Conservation (phyloP, 1,140 invertebrate genomes). For the Drosophila willistoni region DNA sequence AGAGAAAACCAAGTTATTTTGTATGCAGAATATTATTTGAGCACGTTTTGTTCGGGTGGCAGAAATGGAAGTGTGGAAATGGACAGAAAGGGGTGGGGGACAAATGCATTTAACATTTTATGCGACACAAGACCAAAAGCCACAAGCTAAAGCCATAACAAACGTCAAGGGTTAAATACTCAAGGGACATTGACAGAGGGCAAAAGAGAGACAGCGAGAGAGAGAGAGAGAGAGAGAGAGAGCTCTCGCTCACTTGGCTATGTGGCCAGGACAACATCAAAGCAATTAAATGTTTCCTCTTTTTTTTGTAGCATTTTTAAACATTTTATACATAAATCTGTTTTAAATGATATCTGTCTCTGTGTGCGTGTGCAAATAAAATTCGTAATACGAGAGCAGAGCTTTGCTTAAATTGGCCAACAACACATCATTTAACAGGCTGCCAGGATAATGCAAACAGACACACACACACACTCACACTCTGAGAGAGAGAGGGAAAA, state of each 20-base stretch:
- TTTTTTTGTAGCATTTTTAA: constrained; percentile 13
- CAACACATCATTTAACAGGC: constrained; percentile 62
- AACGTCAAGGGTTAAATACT: constrained; percentile 23
- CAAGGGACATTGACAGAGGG: neutral
- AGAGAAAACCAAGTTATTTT: constrained; percentile 70
- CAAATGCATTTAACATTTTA: constrained; percentile 69
- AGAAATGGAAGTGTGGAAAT: neutral
- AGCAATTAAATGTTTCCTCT: constrained; percentile 64
- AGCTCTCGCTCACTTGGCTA: no score
- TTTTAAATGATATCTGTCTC: constrained; percentile 40
- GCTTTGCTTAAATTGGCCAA: constrained; percentile 60
- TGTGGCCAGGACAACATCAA: constrained; percentile 12
- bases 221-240: neutral
- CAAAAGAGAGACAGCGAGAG: neutral
- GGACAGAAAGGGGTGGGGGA: constrained; percentile 16
- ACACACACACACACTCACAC: constrained; percentile 7
- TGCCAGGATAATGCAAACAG: constrained; percentile 21
- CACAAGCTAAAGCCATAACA: constrained; percentile 14
- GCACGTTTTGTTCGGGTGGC: constrained; percentile 39
- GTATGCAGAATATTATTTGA: constrained; percentile 76
- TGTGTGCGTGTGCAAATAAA: constrained; percentile 28
- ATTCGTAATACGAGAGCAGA: constrained; percentile 18
- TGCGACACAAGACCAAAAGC: constrained; percentile 21
- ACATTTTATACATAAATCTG: constrained; percentile 65
- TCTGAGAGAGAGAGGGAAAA: no score